Evolutionary conservation across 2,113 vertebrate species (phyloP).

Genomic region (Picathartes gymnocephalus): DNA sequence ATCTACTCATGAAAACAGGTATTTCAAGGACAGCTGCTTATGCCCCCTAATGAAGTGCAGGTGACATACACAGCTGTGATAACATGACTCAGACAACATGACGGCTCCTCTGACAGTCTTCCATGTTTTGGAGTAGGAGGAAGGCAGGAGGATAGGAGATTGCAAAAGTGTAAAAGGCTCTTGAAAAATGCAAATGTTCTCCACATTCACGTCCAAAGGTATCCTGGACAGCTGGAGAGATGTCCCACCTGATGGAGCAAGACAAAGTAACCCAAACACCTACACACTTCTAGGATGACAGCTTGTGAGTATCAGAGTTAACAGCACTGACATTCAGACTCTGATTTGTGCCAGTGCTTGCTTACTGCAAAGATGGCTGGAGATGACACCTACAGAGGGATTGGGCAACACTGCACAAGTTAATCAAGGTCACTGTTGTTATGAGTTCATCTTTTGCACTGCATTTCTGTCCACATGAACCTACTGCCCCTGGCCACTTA

Average conservation of each 20-base stretch:
- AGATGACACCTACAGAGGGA: background rate
- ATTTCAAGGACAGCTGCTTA: constrained; percentile 47
- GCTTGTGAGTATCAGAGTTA: background rate
- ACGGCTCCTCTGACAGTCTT: background rate
- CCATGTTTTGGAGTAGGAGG: background rate
- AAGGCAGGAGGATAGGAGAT: background rate
- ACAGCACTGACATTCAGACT: background rate
- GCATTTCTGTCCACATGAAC: background rate
- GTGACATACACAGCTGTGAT: constrained; percentile 7
- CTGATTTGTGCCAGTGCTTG: background rate
- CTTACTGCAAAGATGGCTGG: background rate
- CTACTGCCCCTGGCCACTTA: background rate
- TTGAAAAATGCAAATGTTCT: background rate
- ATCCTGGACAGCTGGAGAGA: background rate
- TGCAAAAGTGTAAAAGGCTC: background rate
- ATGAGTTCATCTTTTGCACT: background rate
- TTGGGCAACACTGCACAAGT: background rate
- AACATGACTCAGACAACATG: background rate
- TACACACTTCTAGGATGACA: background rate
- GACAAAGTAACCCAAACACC: background rate
- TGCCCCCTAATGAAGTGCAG: constrained; percentile 5
- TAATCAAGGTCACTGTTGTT: background rate
- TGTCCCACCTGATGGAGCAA: background rate
- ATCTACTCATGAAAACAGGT: constrained; percentile 35
- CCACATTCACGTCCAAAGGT: background rate